Conservation (phyloP, 2,888 invertebrate species). For the Brenthis hecate region DNA sequence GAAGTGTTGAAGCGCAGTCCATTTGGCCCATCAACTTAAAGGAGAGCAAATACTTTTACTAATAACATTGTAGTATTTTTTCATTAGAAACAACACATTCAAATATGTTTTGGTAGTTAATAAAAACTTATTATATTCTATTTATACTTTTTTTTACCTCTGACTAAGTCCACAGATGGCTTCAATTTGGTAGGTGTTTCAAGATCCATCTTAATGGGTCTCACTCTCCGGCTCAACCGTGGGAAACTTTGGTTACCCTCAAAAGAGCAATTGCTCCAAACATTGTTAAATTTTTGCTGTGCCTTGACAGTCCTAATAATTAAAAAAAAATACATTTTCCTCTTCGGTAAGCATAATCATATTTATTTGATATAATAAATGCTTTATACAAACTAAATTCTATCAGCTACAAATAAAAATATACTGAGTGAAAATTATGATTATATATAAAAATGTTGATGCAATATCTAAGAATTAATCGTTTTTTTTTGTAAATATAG, state of each 20-base stretch:
- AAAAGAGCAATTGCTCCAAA: slow-evolving; percentile 74
- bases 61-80: not conserved
- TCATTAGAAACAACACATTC: too few species aligned
- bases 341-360: not conserved
- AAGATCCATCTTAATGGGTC: slow-evolving; percentile 69
- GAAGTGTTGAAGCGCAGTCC: slow-evolving; percentile 79
- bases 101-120: too few species aligned
- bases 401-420: too few species aligned
- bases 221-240: slow-evolving; percentile 60
- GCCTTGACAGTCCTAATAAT: slow-evolving; percentile 62
- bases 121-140: not conserved
- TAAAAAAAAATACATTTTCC: not conserved
- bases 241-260: slow-evolving; percentile 86
- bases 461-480: too few species aligned
- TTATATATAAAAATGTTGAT: too few species aligned
- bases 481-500: too few species aligned
- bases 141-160: slow-evolving; percentile 63
- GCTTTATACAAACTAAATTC: too few species aligned
- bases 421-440: too few species aligned
- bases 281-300: slow-evolving; percentile 51
- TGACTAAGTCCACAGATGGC: slow-evolving; percentile 73
- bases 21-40: slow-evolving; percentile 78
- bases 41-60: not conserved
- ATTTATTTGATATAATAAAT: not conserved
- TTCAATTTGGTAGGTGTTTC: slow-evolving; percentile 71